Base-by-base conservation (phyloP, 2,113 vertebrate genomes). In the Brachionichthys hirsutus region DNA sequence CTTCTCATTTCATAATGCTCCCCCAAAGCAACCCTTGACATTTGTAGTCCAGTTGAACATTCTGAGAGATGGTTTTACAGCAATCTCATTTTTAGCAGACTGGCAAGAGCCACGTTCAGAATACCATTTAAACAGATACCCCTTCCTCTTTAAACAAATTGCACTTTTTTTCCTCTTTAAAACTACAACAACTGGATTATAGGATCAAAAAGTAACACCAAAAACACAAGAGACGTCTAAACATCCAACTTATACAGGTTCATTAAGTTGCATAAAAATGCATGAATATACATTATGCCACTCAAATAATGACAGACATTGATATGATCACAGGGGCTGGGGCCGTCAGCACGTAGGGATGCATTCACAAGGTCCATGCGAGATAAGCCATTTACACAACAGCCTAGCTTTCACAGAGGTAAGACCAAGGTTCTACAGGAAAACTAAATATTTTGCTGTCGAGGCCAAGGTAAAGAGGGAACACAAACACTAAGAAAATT, bases 241-340 rank as follows among this genome's bases (percentile, higher is more conserved):
- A 88, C 86, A 84, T 84, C 82, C 73, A 91, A 90, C 83, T 88
- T 88, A 88, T 84, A 91, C 82, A 89, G 72, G 81, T 79, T 89
- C 87, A 84, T 88, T 88, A 86, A 86, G 85, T 86, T 86, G 84
- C 89, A 88, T 83, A 85, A 87, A 87, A 87, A 84, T 78, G 86
- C 89, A 88, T 88, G 89, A 88, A 89, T 85, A 89, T 81, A 87
- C 84, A 90, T 87, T 82, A 89, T 81, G 70, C 88, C 83, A 88
- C 83, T 83, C 77, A 89, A 86, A 89, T 86, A 84, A 89, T 82
- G 80, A 88, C 70, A 69, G 66, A 89, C 76, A 89, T 36, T 74
- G 80, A 88, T 87, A 81, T 80, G 84, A 80, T 77, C 59, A 69
- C 56, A 75, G 70, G 77, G 77, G 78, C 73, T 67, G 67, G 81